A percentile compares a stretch with the other conserved stretches of the same genome.
phyloP scores from a whole-genome alignment of 2,113 vertebrate species.

The Butorides virescens region DNA sequence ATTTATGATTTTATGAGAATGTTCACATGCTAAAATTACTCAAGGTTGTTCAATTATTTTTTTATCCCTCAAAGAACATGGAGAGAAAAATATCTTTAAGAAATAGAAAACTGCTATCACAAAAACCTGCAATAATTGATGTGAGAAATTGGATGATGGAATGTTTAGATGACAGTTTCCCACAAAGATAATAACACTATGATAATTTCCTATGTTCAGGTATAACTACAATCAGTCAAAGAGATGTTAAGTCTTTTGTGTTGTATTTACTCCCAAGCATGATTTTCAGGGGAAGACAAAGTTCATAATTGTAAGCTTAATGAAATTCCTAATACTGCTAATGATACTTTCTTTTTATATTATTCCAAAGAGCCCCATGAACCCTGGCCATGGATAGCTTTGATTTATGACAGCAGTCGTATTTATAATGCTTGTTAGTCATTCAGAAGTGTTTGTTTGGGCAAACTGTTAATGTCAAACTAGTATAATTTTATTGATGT shows the following conservation, averaged over 20 bases:
- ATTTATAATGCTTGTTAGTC: conserved; percentile 57
- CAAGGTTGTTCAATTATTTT: not conserved
- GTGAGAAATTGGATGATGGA: not conserved
- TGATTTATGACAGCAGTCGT: conserved; percentile 53
- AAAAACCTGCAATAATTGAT: not conserved
- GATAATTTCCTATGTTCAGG: not conserved
- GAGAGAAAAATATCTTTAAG: not conserved
- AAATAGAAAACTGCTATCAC: not conserved
- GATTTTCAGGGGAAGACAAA: not conserved
- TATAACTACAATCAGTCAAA: not conserved
- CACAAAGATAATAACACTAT: not conserved
- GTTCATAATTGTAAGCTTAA: conserved; percentile 14
- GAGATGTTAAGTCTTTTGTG: not conserved
- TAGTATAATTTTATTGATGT: conserved; percentile 65
- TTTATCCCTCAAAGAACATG: not conserved
- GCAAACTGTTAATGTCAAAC: conserved; percentile 62
- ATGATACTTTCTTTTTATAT: not conserved
- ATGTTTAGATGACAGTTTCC: not conserved
- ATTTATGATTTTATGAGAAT: not conserved
- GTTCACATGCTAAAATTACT: not conserved
- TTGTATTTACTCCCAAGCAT: not conserved
- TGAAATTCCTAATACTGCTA: conserved; percentile 30
- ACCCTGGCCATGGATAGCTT: not conserved
- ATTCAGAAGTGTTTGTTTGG: conserved; percentile 59
- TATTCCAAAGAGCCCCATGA: not conserved